Evolutionary conservation across 2,797 vertebrate species (phyloP), one percentile per base, ranked within the genome.

Genomic region (Eidolon dupreanum): DNA sequence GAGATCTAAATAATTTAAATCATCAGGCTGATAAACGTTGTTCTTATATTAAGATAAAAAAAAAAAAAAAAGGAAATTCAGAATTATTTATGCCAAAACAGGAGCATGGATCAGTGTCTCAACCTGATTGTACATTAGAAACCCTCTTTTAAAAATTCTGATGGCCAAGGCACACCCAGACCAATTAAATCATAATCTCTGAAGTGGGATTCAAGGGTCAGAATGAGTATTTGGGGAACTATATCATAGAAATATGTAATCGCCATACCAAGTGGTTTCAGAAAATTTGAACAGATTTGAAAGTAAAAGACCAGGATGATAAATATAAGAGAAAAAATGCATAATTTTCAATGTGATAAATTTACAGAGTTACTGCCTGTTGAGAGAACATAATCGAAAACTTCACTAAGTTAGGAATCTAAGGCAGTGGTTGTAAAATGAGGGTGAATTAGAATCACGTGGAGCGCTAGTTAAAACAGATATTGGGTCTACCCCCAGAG

Each of bases 221-320:
- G 51, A 66, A 31, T 61, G 15, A 57, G 33, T 71, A 46, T 75
- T 2, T 12, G n/a, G 22, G 46, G 2, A 36, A 43, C 8, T 59
- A 71, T 2, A 19, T 53, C 4, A 12, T 3, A 55, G 68, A 85
- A 91, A 4, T 4, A 19, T 57, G 3, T n/a, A 49, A 68, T 6
- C 20, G 6, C 20, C 31, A 71, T 24, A 20, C 12, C 43, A 84
- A 36, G 22, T 38, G 13, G 46, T 78, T 57, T 66, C 55, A 77
- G 89, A 89, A 57, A 97, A 75, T 46, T 15, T 53, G 66, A 92
- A 92, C 24, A 92, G 5, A 82, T 78, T 93, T 83, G 49, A 93
- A 94, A 86, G 31, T n/a, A 24, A 94, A 94, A 93, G 46, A 51
- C 15, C 2, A 46, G 49, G 31, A 70, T 75, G 61, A 90, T 65